phyloP scores from a whole-genome alignment of 2,888 invertebrate species.

The Mycalesis mineus region DNA sequence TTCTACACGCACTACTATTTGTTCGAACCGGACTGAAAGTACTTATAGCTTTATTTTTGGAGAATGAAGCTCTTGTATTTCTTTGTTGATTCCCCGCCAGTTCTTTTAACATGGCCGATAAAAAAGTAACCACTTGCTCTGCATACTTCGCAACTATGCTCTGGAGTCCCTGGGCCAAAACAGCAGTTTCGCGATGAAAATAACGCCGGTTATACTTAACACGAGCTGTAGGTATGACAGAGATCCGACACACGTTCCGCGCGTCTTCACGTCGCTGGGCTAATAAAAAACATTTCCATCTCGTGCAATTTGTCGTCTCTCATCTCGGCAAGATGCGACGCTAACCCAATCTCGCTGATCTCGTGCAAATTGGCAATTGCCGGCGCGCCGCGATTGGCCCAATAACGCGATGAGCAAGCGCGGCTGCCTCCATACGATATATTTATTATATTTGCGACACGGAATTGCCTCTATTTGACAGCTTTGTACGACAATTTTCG shows the following conservation, averaged over 20 bases:
- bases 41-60: too few species aligned
- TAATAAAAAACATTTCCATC: slow-evolving; percentile 6
- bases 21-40: too few species aligned
- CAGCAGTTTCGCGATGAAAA: too few species aligned
- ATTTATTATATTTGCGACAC: slow-evolving; percentile 28
- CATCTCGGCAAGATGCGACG: slow-evolving; percentile 14
- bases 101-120: too few species aligned
- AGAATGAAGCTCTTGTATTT: too few species aligned
- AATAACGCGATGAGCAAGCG: slow-evolving; percentile 26
- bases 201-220: too few species aligned
- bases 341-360: slow-evolving; percentile 32
- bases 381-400: slow-evolving; percentile 34
- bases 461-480: background rate
- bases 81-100: too few species aligned
- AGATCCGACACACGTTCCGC: background rate
- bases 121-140: too few species aligned
- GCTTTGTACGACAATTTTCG: slow-evolving; percentile 16
- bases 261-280: background rate
- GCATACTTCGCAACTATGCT: too few species aligned
- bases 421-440: slow-evolving; percentile 17
- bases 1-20: too few species aligned
- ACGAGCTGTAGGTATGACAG: too few species aligned
- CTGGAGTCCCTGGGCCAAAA: too few species aligned
- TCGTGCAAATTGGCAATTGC: slow-evolving; percentile 57
- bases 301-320: slow-evolving; percentile 15